These are phyloP conservation scores for Lamellibrachia luymesi DNA, from an alignment of 1,140 invertebrate species.

Conservation along the genomic window DNA sequence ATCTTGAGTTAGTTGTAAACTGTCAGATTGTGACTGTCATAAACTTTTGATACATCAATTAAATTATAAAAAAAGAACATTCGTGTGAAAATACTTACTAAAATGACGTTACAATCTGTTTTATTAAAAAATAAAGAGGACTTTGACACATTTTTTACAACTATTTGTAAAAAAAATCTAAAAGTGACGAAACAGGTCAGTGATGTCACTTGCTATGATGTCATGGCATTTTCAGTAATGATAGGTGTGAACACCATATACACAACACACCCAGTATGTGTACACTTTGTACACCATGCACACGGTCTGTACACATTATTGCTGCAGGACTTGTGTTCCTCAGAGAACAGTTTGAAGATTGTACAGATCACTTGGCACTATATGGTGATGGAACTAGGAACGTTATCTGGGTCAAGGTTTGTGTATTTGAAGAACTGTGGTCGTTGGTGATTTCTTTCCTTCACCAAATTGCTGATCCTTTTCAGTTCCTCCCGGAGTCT, in stretches of 20 bases:
- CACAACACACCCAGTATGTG: background rate
- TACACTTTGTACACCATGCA: background rate
- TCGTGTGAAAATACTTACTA: background rate
- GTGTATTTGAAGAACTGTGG: conserved; percentile 38
- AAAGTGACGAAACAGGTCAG: too few species aligned
- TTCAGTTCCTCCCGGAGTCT: conserved; percentile 45
- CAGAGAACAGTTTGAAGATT: too few species aligned
- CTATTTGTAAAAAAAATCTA: too few species aligned
- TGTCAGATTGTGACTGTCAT: background rate
- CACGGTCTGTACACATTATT: background rate
- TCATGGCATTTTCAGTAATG: too few species aligned
- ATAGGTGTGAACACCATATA: background rate
- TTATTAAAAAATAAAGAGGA: too few species aligned
- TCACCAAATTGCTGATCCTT: conserved; percentile 40
- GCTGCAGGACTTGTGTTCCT: too few species aligned
- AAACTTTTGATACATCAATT: background rate
- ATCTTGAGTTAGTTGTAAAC: background rate
- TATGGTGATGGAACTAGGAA: conserved; percentile 52
- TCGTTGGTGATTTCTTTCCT: conserved; percentile 37
- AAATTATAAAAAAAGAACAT: background rate
- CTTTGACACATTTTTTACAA: too few species aligned
- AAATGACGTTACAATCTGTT: background rate
- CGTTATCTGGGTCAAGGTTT: conserved; percentile 48
- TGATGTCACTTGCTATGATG: too few species aligned
- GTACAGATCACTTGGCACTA: conserved; percentile 23